These are phyloP conservation scores for Eriosoma lanigerum DNA, from an alignment of 1,140 invertebrate species.

Conservation along the genomic window DNA sequence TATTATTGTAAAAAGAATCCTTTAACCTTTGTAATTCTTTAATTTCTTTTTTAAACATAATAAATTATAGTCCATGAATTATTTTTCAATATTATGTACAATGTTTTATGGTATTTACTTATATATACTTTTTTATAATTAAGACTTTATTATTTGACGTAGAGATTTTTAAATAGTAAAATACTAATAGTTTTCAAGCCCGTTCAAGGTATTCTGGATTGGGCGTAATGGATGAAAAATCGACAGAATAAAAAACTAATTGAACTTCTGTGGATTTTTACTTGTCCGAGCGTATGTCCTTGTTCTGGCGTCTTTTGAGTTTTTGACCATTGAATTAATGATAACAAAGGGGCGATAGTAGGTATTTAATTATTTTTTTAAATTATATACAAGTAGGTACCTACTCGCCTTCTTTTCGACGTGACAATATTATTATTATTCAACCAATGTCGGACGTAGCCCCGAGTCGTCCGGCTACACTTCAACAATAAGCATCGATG, in stretches of 20 bases:
- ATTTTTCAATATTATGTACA: constrained; percentile 10
- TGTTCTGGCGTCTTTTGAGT: constrained; percentile 22
- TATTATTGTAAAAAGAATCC: too few species aligned
- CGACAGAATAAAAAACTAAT: constrained; percentile 3
- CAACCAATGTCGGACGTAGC: background rate
- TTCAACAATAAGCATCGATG: background rate
- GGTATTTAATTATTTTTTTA: constrained; percentile 28
- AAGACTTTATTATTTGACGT: constrained; percentile 21
- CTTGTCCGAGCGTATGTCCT: background rate
- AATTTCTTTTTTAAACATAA: background rate
- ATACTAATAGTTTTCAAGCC: background rate
- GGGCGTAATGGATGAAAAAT: constrained; percentile 16
- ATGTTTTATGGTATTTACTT: background rate
- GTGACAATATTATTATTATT: constrained; percentile 18
- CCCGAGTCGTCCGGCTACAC: background rate
- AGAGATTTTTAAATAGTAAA: background rate
- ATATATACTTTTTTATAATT: constrained; percentile 14
- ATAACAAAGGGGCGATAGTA: constrained; percentile 33
- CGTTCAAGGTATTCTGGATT: constrained; percentile 5
- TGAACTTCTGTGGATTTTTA: constrained; percentile 5
- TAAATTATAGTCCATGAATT: constrained; percentile 24
- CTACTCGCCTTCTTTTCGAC: background rate
- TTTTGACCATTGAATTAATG: background rate
- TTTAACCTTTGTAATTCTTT: background rate
- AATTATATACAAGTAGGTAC: constrained; percentile 9